These are phyloP conservation scores for Barypeithes pellucidus DNA, from an alignment of 2,888 invertebrate genomes.

Conservation along the genomic window DNA sequence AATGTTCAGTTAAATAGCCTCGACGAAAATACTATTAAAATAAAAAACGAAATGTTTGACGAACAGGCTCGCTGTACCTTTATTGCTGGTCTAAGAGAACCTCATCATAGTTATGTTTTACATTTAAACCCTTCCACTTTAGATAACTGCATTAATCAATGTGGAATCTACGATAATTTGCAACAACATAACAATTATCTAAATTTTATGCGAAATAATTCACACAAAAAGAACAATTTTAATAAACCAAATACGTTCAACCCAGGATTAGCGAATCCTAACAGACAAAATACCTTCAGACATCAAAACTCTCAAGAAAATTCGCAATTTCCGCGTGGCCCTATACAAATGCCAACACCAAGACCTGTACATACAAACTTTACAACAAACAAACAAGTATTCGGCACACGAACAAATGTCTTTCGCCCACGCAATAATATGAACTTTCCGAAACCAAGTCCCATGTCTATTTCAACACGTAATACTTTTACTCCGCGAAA, in stretches of 20 bases:
- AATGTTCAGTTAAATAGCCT: constrained; percentile 1
- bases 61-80: constrained; percentile 8
- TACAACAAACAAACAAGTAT: constrained; percentile 7
- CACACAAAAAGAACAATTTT: too few species aligned
- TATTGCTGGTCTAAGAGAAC: constrained; percentile 13
- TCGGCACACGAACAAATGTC: constrained; percentile 5
- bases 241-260: too few species aligned
- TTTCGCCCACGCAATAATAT: constrained; percentile 3
- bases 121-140: too few species aligned
- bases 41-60: background rate
- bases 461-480: background rate
- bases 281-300: background rate
- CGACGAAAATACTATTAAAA: background rate
- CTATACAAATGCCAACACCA: background rate
- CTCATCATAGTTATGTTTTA: too few species aligned
- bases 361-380: constrained; percentile 9
- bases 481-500: background rate
- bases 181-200: too few species aligned
- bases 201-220: too few species aligned
- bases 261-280: too few species aligned
- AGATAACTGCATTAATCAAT: too few species aligned
- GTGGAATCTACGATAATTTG: too few species aligned
- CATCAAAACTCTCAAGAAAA: background rate
- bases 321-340: background rate
- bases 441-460: constrained; percentile 1